Conservation (phyloP, 2,888 invertebrate species). For the Eupithecia tripunctaria region DNA sequence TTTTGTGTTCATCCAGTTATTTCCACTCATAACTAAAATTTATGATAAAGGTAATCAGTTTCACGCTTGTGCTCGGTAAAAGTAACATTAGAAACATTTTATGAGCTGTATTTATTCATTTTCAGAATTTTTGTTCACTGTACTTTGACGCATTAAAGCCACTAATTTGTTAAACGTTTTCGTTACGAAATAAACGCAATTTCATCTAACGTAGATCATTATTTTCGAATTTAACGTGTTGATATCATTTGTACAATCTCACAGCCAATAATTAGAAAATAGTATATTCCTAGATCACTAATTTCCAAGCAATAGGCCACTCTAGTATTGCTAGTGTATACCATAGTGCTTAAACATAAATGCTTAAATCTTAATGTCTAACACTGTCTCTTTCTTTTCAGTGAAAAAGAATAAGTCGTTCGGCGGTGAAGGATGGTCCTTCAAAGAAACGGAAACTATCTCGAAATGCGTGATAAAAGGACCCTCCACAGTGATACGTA, state of each 20-base stretch:
- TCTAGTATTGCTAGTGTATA: background rate
- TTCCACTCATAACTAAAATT: conserved; percentile 4
- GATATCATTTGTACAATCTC: background rate
- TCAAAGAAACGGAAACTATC: conserved; percentile 71
- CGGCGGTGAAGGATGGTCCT: conserved; percentile 72
- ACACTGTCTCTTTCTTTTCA: conserved; percentile 50
- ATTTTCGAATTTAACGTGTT: background rate
- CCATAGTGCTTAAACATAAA: background rate
- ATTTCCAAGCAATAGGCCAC: background rate
- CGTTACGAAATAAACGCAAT: background rate
- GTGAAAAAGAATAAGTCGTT: conserved; percentile 80
- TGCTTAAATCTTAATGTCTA: background rate
- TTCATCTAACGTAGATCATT: background rate
- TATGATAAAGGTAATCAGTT: conserved; percentile 34
- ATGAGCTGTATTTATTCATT: background rate
- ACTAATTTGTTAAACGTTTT: background rate
- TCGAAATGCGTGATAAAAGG: conserved; percentile 24
- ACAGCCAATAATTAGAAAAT: background rate
- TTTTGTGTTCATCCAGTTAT: conserved; percentile 44
- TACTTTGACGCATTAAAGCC: background rate
- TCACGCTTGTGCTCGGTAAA: background rate
- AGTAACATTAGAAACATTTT: background rate
- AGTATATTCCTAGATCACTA: background rate
- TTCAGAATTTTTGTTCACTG: background rate
- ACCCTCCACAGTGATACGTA: conserved; percentile 1